Conservation (phyloP, 2,113 vertebrate species). For the Paralichthys olivaceus region DNA sequence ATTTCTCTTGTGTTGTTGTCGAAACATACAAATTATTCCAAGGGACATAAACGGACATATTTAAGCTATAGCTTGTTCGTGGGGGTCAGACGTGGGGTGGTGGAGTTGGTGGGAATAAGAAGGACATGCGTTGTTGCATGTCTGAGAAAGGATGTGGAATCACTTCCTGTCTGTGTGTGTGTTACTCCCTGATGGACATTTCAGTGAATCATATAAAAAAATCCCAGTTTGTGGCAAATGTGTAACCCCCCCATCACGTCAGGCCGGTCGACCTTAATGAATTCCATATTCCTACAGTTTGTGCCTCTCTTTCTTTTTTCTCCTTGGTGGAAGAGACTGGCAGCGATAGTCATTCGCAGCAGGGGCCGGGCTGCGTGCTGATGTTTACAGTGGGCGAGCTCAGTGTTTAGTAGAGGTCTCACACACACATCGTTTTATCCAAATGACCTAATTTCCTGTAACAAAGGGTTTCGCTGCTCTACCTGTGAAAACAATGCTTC, state of each 20-base stretch:
- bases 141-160: slow-evolving; percentile 74
- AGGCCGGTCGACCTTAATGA: slow-evolving; percentile 45
- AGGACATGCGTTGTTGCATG: slow-evolving; percentile 11
- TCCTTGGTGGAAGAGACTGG: slow-evolving; percentile 24
- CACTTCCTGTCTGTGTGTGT: slow-evolving; percentile 61
- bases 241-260: slow-evolving; percentile 30
- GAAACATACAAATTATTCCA: too few species aligned
- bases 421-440: slow-evolving; percentile 42
- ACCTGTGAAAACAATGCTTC: slow-evolving; percentile 74
- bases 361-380: slow-evolving; percentile 13
- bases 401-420: slow-evolving; percentile 40
- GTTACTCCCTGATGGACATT: slow-evolving; percentile 58
- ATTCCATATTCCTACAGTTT: slow-evolving; percentile 45
- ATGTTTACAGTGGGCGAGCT: slow-evolving; percentile 1
- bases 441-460: slow-evolving; percentile 68
- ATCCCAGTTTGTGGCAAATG: slow-evolving; percentile 46
- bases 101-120: slow-evolving; percentile 49
- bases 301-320: not conserved
- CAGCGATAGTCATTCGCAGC: slow-evolving; percentile 29
- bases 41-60: too few species aligned
- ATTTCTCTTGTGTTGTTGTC: too few species aligned
- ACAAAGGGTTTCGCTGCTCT: slow-evolving; percentile 35
- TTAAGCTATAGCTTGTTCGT: slow-evolving; percentile 7
- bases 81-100: slow-evolving; percentile 3
- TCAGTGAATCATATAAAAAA: slow-evolving; percentile 71